Percentiles rank a stretch among this genome's conserved stretches.
Conservation (phyloP, 2,113 vertebrate species). For the Macroglossus sobrinus region DNA sequence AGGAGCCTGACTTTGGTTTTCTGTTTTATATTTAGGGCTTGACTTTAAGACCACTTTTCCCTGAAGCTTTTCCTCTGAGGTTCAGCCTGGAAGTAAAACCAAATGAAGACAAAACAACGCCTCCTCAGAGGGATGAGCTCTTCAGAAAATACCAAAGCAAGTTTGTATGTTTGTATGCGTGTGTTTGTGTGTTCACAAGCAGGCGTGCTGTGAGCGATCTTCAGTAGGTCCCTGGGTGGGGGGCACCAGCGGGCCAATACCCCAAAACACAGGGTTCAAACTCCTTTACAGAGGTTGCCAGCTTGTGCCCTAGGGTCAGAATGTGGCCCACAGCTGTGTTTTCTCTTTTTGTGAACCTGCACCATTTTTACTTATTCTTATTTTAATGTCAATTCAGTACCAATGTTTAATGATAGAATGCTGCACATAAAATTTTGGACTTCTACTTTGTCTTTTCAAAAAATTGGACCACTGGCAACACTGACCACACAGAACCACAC, state of each 20-base stretch:
- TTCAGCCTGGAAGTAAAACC: neutral
- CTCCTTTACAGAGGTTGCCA: neutral
- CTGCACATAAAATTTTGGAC: neutral
- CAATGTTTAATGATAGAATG: neutral
- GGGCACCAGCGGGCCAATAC: rapidly evolving
- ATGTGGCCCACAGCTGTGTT: neutral
- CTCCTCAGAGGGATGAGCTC: neutral
- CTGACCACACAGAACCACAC: neutral
- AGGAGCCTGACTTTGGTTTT: neutral
- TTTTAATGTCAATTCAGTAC: neutral
- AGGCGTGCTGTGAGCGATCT: rapidly evolving
- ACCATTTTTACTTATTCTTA: neutral
- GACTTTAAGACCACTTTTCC: neutral
- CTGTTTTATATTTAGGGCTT: neutral
- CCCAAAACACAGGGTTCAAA: neutral
- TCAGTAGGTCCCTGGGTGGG: rapidly evolving
- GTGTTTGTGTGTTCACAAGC: neutral
- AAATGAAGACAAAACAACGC: neutral
- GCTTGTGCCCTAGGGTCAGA: neutral
- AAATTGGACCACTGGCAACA: neutral
- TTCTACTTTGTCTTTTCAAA: neutral
- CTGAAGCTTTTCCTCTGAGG: neutral
- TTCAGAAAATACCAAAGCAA: neutral
- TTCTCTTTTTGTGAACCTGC: neutral
- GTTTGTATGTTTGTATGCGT: rapidly evolving